Percentiles rank a stretch among this genome's conserved stretches.
phyloP scores from a whole-genome alignment of 92 coral and sea anemone genomes.

The Virgularia gustaviana region DNA sequence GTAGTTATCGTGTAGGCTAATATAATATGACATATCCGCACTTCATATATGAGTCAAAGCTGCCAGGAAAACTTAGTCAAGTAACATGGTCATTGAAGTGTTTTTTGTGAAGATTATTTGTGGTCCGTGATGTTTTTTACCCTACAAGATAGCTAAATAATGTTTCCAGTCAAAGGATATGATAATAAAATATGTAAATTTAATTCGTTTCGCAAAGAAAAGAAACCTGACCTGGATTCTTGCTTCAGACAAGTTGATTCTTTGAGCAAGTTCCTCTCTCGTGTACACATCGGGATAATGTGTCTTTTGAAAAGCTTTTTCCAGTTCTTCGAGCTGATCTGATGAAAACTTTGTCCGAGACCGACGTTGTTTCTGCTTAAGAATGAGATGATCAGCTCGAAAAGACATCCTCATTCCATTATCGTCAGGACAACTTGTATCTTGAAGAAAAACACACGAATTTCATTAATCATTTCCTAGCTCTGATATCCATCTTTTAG shows the following conservation, averaged over 20 bases:
- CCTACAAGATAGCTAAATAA: no score
- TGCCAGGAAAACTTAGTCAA: no score
- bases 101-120: no score
- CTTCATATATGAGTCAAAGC: no score
- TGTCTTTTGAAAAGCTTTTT: slow-evolving; percentile 90
- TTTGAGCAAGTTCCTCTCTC: slow-evolving; percentile 94
- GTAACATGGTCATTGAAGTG: no score
- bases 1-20: no score
- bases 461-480: neutral
- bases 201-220: no score
- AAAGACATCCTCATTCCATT: slow-evolving; percentile 13
- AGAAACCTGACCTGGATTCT: slow-evolving; percentile 79
- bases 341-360: slow-evolving; percentile 85
- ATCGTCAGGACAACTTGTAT: slow-evolving; percentile 23
- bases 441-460: neutral
- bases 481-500: neutral
- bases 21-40: no score
- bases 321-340: slow-evolving; percentile 83
- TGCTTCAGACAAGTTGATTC: slow-evolving; percentile 87
- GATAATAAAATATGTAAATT: no score
- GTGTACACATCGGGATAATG: slow-evolving; percentile 98
- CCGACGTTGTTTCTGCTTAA: slow-evolving; percentile 86
- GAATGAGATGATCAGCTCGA: slow-evolving; percentile 42
- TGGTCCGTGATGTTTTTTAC: no score
- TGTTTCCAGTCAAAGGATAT: no score